Base-by-base conservation (phyloP, 2,113 vertebrate genomes). In the Apus apus region DNA sequence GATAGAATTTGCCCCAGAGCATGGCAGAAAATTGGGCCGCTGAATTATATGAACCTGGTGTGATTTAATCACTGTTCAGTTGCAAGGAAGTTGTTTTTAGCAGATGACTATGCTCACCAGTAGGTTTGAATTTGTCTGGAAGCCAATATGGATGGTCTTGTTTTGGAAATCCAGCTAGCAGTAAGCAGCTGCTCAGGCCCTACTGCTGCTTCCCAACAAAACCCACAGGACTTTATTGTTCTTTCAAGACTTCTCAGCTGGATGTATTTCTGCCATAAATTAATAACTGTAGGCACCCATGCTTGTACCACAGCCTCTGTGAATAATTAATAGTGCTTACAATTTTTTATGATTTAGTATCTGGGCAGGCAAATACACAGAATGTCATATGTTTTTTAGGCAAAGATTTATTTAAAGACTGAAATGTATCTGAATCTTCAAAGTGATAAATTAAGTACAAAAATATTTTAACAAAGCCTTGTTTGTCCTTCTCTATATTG, bases 271-370 rank as follows among this genome's bases (percentile, higher is more conserved):
- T 85, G 77, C 70, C 38, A 67, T 94, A 93, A 87, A 95, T 88
- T 94, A 89, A 92, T 62, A 88, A 79, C 56, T 87, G 54, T 40
- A 79, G 58, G 54, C 54, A 65, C 65, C 54, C 67, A 62, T 54
- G 78, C 70, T 85, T 82, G 23, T 66, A 62, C 40, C 45, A 45
- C 71, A 79, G 78, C 76, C 92, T 38, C 58, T 54, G 62, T 87
- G 85, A 85, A 82, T 89, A 96, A 93, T 82, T 89, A 66, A 91
- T 83, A 26, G 36, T 73, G 71, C 90, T 85, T 94, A 76, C 50
- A 95, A 94, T 51, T 76, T 94, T 57, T 90, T 62, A 85, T 90
- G 92, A 85, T 97, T 93, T 95, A 88, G 30, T 73, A 68, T 71
- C 78, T 83, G 74, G 36, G 50, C 32, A 73, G 64, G 64, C 14